phyloP scores from a whole-genome alignment of 2,797 vertebrate species.

The Cossypha caffra region DNA sequence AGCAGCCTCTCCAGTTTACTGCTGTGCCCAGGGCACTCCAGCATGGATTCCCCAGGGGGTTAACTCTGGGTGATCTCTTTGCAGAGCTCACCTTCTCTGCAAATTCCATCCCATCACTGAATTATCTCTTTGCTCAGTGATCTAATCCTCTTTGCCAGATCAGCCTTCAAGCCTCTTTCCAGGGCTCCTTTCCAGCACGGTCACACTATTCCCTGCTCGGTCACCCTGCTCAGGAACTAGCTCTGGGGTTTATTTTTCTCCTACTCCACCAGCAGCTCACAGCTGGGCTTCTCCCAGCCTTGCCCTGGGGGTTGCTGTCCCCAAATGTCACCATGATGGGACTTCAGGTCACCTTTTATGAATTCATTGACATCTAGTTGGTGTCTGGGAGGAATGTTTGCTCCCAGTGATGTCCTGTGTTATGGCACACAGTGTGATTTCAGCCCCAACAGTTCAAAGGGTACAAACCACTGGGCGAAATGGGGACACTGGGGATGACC shows the following conservation, averaged over 20 bases:
- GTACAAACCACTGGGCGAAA: background rate
- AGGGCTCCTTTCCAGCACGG: background rate
- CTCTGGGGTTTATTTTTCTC: background rate
- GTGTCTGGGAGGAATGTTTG: background rate
- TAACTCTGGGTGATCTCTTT: background rate
- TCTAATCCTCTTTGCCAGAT: background rate
- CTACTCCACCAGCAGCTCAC: background rate
- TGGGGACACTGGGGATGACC: background rate
- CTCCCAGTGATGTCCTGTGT: background rate
- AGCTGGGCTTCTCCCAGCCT: too few species aligned
- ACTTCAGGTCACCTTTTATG: background rate
- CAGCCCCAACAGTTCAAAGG: background rate
- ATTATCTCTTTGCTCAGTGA: background rate
- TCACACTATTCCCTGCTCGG: background rate
- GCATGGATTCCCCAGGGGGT: fast-evolving
- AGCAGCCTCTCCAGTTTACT: background rate
- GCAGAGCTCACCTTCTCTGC: background rate
- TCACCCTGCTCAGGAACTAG: background rate
- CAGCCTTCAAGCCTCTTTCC: background rate
- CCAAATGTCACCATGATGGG: fast-evolving
- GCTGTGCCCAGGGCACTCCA: background rate
- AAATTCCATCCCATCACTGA: background rate
- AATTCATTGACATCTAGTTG: fast-evolving
- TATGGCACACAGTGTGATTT: background rate
- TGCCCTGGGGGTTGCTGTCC: background rate